These are phyloP conservation scores for Collichthys lucidus DNA, from an alignment of 2,113 vertebrate genomes.

Conservation along the genomic window DNA sequence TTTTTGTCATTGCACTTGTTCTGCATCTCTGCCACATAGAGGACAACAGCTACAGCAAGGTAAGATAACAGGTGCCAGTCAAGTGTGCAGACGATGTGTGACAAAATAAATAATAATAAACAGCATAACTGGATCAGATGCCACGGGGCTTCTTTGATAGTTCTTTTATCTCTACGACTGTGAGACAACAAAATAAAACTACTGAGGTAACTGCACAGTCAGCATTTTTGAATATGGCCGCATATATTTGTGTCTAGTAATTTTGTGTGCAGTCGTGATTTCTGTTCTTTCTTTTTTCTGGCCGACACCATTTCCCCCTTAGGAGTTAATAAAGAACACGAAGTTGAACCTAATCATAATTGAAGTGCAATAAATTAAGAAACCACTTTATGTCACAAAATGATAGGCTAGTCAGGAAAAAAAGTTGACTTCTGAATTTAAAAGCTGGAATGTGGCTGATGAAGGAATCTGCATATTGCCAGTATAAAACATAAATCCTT, in stretches of 20 bases:
- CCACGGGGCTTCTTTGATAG: background rate
- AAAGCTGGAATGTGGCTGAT: slow-evolving; percentile 52
- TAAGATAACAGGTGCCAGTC: slow-evolving; percentile 6
- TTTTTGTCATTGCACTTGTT: background rate
- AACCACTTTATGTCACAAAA: slow-evolving; percentile 62
- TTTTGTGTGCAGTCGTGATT: slow-evolving; percentile 13
- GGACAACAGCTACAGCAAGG: background rate
- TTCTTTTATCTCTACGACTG: slow-evolving; percentile 18
- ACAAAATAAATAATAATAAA: slow-evolving; percentile 16
- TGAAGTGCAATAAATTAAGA: slow-evolving; percentile 66
- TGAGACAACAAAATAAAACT: background rate
- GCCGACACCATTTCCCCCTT: slow-evolving; percentile 31
- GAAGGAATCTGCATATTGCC: slow-evolving; percentile 57
- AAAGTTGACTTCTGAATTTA: slow-evolving; percentile 58
- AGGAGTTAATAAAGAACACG: slow-evolving; percentile 54
- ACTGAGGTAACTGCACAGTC: background rate
- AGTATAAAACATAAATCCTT: slow-evolving; percentile 50
- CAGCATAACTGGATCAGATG: background rate
- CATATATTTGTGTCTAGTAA: slow-evolving; percentile 21
- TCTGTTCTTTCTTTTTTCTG: slow-evolving; percentile 17
- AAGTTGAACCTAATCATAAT: slow-evolving; percentile 44
- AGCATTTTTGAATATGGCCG: slow-evolving; percentile 16
- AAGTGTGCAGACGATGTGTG: background rate
- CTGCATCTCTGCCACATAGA: background rate
- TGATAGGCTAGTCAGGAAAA: slow-evolving; percentile 53